phyloP scores from a whole-genome alignment of 2,113 vertebrate genomes.

The Ascaphus truei region DNA sequence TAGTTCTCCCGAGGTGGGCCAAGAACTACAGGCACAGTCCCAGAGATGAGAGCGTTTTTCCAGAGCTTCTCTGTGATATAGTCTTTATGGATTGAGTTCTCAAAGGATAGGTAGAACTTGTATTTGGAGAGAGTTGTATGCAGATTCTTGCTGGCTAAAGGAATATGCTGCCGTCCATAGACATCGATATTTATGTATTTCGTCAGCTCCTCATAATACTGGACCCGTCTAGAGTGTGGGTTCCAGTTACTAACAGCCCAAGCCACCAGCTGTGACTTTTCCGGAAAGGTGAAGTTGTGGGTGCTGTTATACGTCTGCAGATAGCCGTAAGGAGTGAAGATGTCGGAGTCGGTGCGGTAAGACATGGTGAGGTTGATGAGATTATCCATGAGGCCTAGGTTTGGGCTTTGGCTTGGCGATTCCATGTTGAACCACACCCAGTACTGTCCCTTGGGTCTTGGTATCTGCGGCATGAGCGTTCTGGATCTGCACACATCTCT shows the following conservation, averaged over 20 bases:
- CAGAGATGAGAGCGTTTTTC: constrained; percentile 54
- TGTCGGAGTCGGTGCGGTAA: not conserved
- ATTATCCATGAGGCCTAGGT: constrained; percentile 6
- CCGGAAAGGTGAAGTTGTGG: not conserved
- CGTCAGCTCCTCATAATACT: constrained; percentile 45
- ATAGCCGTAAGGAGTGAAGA: constrained; percentile 11
- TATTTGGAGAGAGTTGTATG: constrained; percentile 37
- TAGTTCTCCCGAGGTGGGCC: constrained; percentile 56
- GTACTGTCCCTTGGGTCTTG: not conserved
- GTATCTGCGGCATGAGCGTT: not conserved
- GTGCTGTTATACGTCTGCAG: not conserved
- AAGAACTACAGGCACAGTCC: constrained; percentile 55
- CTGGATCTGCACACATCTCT: not conserved
- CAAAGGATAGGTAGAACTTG: constrained; percentile 64
- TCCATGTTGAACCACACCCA: constrained; percentile 21
- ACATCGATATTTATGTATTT: constrained; percentile 47
- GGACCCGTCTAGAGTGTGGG: constrained; percentile 39
- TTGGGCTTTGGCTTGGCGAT: not conserved
- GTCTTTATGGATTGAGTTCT: constrained; percentile 57
- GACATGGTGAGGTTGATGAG: constrained; percentile 20
- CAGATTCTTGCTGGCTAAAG: constrained; percentile 12
- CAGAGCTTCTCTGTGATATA: constrained; percentile 69
- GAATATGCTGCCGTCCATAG: constrained; percentile 43
- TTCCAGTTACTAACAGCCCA: constrained; percentile 60
- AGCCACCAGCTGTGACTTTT: constrained; percentile 36